phyloP scores from a whole-genome alignment of 2,797 vertebrate species.

The Enteromius viviparus region DNA sequence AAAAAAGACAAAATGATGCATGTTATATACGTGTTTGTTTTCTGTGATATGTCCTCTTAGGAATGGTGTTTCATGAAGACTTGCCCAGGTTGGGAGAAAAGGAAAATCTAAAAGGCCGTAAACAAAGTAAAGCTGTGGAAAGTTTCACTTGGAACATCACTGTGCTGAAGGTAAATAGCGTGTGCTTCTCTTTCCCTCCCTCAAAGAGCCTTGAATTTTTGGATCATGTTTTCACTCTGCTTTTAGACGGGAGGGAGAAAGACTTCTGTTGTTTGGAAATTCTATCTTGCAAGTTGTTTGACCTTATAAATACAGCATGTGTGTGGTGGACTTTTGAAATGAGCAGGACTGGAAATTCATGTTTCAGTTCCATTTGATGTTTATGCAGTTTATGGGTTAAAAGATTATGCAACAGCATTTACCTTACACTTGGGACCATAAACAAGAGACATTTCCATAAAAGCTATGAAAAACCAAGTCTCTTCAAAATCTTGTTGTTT shows the following conservation, averaged over 20 bases:
- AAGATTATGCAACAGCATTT: not conserved
- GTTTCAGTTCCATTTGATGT: constrained; percentile 15
- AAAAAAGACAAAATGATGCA: not conserved
- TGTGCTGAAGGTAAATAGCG: constrained; percentile 72
- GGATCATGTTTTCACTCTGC: constrained; percentile 6
- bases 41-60: constrained; percentile 67
- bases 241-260: not conserved
- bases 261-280: constrained; percentile 29
- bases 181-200: not conserved
- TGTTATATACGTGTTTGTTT: not conserved
- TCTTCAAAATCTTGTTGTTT: constrained; percentile 6
- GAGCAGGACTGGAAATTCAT: constrained; percentile 11
- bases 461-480: constrained; percentile 2
- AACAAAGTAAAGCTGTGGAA: constrained; percentile 78
- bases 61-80: constrained; percentile 95
- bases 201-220: constrained; percentile 7
- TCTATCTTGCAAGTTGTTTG: constrained; percentile 16
- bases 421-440: not conserved
- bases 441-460: constrained; percentile 21
- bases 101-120: constrained; percentile 88
- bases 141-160: constrained; percentile 83
- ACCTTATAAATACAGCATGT: constrained; percentile 20
- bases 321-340: not conserved
- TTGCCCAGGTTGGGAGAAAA: constrained; percentile 89
- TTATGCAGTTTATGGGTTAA: constrained; percentile 11